These are phyloP conservation scores for Pseudomyrmex flavicornis DNA, from an alignment of 1,140 invertebrate species.

Conservation along the genomic window DNA sequence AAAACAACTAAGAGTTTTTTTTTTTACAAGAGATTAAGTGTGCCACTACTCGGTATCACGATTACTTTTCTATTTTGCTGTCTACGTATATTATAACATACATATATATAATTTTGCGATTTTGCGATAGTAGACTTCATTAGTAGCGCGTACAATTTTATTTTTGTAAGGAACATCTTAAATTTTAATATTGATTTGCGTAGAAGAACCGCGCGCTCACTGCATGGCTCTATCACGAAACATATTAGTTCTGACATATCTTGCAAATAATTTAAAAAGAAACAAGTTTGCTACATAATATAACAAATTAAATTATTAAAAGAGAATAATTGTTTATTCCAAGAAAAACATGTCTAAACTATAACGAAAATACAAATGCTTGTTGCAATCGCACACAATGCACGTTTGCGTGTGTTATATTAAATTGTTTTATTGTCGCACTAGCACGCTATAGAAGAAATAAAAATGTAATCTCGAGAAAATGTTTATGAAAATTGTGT, in stretches of 20 bases:
- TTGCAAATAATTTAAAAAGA: not conserved
- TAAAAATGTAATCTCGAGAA: constrained; percentile 40
- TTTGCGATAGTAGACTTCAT: constrained; percentile 19
- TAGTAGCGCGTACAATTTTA: constrained; percentile 30
- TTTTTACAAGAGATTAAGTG: not conserved
- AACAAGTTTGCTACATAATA: not conserved
- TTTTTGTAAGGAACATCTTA: constrained; percentile 61
- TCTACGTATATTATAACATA: constrained; percentile 16
- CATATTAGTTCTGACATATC: not conserved
- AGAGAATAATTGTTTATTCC: constrained; percentile 27
- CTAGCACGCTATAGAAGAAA: constrained; percentile 52
- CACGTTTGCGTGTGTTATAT: constrained; percentile 29
- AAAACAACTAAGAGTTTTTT: not conserved
- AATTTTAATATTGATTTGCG: constrained; percentile 58
- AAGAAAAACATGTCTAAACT: constrained; percentile 25
- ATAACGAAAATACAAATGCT: constrained; percentile 22
- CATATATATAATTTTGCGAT: constrained; percentile 24
- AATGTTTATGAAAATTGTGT: not conserved
- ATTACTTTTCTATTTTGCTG: constrained; percentile 19
- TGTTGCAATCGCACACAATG: constrained; percentile 18
- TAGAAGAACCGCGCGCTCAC: not conserved
- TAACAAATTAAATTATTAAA: constrained; percentile 16
- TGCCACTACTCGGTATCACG: not conserved
- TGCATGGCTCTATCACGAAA: constrained; percentile 27
- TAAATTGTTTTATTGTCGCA: constrained; percentile 67